A percentile compares a stretch with the other conserved stretches of the same genome.
phyloP scores from a whole-genome alignment of 2,888 invertebrate genomes.

The Drepana falcataria region DNA sequence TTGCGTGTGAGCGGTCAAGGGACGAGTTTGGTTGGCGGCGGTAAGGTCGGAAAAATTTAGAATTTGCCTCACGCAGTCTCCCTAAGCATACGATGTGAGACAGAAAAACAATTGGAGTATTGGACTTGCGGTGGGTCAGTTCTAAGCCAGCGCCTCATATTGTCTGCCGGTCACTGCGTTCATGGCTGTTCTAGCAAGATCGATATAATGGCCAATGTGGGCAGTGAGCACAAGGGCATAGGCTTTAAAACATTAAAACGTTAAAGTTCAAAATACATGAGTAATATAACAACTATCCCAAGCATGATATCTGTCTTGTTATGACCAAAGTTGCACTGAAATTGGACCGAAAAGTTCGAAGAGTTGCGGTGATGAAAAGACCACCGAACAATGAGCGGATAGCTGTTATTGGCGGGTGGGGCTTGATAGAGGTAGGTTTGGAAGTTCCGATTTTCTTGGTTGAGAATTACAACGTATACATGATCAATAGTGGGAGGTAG shows the following conservation, averaged over 20 bases:
- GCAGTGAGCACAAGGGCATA: conserved; percentile 4
- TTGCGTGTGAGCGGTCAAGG: not conserved
- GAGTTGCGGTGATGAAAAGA: conserved; percentile 15
- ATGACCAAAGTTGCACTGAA: conserved; percentile 7
- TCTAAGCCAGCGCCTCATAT: conserved; percentile 16
- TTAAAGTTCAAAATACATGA: conserved; percentile 20
- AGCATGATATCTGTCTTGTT: conserved; percentile 27
- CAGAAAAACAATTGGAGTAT: not conserved
- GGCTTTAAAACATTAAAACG: not conserved
- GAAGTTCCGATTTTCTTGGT: not conserved
- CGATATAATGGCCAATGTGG: conserved; percentile 6
- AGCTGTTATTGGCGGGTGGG: conserved; percentile 28
- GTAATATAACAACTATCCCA: conserved; percentile 12
- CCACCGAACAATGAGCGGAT: conserved; percentile 9
- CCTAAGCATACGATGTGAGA: conserved; percentile 17
- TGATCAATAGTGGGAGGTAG: too few relatives aligned
- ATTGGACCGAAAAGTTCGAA: conserved; percentile 12
- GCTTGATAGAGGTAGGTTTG: conserved; percentile 22
- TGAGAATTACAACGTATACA: too few relatives aligned
- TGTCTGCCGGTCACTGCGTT: conserved; percentile 20
- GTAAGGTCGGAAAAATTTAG: conserved; percentile 12
- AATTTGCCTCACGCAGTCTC: conserved; percentile 18
- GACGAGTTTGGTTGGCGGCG: conserved; percentile 9
- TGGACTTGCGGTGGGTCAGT: conserved; percentile 27
- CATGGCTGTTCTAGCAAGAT: conserved; percentile 5